These are phyloP conservation scores for Lepus europaeus DNA, from an alignment of 2,113 vertebrate species.

Conservation along the genomic window DNA sequence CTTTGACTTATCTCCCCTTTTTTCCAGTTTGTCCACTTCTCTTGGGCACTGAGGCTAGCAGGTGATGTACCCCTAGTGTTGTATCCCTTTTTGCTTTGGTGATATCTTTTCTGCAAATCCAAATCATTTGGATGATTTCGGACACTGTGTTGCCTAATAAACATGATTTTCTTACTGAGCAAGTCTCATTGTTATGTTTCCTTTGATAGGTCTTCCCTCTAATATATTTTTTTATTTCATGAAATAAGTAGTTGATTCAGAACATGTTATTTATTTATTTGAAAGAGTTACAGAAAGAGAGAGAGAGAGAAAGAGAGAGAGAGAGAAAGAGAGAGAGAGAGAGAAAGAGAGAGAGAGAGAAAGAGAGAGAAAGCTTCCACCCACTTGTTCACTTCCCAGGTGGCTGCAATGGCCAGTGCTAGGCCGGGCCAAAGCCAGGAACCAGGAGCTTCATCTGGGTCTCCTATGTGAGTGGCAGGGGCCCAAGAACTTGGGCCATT, in stretches of 20 bases:
- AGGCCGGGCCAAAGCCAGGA: too few relatives aligned
- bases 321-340: too few relatives aligned
- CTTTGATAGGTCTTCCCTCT: not conserved
- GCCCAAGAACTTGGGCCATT: too few relatives aligned
- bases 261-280: not conserved
- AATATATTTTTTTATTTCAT: slow-evolving; percentile 30
- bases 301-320: too few relatives aligned
- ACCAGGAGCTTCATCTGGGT: too few relatives aligned
- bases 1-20: slow-evolving; percentile 24
- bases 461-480: too few relatives aligned
- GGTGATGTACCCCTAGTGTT: not conserved
- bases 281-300: too few relatives aligned
- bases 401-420: too few relatives aligned
- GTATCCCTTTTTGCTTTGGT: not conserved
- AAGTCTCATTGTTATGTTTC: not conserved
- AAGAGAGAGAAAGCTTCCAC: too few relatives aligned
- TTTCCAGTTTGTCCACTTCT: not conserved
- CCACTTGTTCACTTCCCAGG: too few relatives aligned
- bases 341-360: too few relatives aligned
- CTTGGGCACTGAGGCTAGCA: not conserved
- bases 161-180: not conserved
- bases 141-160: not conserved
- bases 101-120: not conserved
- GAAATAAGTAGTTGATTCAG: slow-evolving; percentile 45
- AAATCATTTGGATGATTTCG: slow-evolving; percentile 19